Evolutionary conservation across 92 coral and sea anemone species (phyloP).

Genomic region (Diadumene lineata): DNA sequence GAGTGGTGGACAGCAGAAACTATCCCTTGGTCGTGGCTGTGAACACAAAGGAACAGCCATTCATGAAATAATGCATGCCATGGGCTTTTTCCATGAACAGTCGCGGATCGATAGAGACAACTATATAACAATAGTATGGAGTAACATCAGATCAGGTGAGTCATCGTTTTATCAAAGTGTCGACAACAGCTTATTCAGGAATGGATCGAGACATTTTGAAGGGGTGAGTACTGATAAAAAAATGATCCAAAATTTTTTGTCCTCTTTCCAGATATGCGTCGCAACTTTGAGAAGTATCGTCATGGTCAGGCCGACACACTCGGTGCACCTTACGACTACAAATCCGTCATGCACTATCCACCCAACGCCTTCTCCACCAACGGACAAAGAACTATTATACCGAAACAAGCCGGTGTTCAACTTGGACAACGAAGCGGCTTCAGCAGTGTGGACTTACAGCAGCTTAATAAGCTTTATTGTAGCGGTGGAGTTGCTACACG

Average conservation of each 20-base stretch:
- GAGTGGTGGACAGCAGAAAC: slow-evolving; percentile 48
- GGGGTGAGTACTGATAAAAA: no score
- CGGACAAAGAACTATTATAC: slow-evolving; percentile 48
- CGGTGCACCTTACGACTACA: slow-evolving; percentile 52
- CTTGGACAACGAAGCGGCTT: slow-evolving; percentile 49
- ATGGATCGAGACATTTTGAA: no score
- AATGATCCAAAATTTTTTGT: no score
- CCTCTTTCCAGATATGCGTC: slow-evolving; percentile 15
- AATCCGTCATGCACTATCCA: slow-evolving; percentile 63
- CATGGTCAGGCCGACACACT: slow-evolving; percentile 62
- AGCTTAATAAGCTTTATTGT: slow-evolving; percentile 56
- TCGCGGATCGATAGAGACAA: slow-evolving; percentile 56
- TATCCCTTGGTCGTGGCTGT: slow-evolving; percentile 57
- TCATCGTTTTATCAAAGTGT: background rate
- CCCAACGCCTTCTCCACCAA: slow-evolving; percentile 45
- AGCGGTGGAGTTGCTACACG: slow-evolving; percentile 34
- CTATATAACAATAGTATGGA: slow-evolving; percentile 45
- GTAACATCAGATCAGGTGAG: slow-evolving; percentile 22
- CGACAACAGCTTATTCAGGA: no score
- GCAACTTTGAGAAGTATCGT: slow-evolving; percentile 48
- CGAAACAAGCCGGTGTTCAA: slow-evolving; percentile 39
- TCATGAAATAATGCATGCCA: slow-evolving; percentile 66
- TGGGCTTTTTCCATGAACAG: slow-evolving; percentile 66
- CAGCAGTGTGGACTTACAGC: slow-evolving; percentile 49
- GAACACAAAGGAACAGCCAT: slow-evolving; percentile 51